Evolutionary conservation across 1,140 invertebrate species (phyloP), one percentile per base, ranked within the genome.

Genomic region (Pogonognathellus flavescens): DNA sequence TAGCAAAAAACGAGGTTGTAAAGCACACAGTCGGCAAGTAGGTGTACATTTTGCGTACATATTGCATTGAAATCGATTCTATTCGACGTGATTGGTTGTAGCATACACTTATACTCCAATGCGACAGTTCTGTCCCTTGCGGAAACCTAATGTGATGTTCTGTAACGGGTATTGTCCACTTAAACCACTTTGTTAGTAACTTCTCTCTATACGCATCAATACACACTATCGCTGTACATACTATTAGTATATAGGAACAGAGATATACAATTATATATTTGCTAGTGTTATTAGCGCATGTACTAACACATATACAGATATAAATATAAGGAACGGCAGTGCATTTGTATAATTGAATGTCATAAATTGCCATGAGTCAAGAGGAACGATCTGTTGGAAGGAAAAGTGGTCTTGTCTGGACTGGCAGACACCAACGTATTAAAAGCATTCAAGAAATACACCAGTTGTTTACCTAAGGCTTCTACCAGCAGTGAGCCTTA

Each of bases 271-370:
- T n/a, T n/a, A n/a, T n/a, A n/a, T n/a, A n/a, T n/a, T n/a, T n/a
- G n/a, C 6, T 41, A 41, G 31, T 41, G 31, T 41, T 41, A 41
- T 41, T 41, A 41, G 31, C 6, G 6, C 2, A 3, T 41, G 31
- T 41, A 41, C 31, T n/a, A 41, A 41, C 31, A 41, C 31, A 41
- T 41, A 41, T 41, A 1, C 31, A 41, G 31, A 41, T 41, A 1
- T 41, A 41, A 41, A 41, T 41, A 76, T 50, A 76, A 25, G 70
- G 49, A 76, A 31, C 70, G 70, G 49, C 31, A 76, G 70, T 76
- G 70, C 70, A 76, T 76, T 76, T 76, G 70, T 76, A 76, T 76
- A 76, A 76, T 76, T 76, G 70, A 76, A 76, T 76, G 70, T 76
- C 70, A 76, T 76, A 76, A 76, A 76, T 76, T 76, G 70, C 41